Conservation (phyloP, 2,797 vertebrate genomes). For the Chloroceryle inda region DNA sequence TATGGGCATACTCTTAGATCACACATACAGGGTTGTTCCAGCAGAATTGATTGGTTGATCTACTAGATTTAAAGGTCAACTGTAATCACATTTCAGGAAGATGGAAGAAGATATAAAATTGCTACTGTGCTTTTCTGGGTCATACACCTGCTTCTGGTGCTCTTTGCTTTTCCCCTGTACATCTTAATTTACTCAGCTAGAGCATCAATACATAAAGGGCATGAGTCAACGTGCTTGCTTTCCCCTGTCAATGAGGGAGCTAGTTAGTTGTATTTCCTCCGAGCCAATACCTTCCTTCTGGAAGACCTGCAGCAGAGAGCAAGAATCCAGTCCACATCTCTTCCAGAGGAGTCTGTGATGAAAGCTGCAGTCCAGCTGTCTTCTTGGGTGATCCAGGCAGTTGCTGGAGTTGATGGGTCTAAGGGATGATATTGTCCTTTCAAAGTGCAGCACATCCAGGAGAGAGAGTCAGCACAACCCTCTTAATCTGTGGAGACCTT, state of each 20-base stretch:
- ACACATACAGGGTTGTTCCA: neutral
- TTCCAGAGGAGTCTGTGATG: neutral
- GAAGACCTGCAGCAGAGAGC: neutral
- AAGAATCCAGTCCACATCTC: neutral
- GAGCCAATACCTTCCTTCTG: neutral
- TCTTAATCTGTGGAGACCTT: conserved; percentile 1
- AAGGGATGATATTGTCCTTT: neutral
- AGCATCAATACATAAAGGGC: conserved; percentile 82
- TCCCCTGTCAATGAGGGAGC: conserved; percentile 40
- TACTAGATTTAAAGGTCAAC: conserved; percentile 77
- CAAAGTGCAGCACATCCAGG: conserved; percentile 19
- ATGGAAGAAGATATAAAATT: conserved; percentile 53
- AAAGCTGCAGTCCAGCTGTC: neutral
- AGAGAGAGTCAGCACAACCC: neutral
- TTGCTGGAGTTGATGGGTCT: neutral
- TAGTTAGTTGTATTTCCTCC: conserved; percentile 24
- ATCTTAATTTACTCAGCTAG: conserved; percentile 70
- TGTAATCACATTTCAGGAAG: conserved; percentile 71
- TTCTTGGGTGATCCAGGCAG: neutral
- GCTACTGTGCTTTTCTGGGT: conserved; percentile 23
- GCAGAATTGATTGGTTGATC: conserved; percentile 66
- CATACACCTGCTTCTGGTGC: conserved; percentile 64
- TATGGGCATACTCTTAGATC: neutral
- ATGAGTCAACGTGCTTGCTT: conserved; percentile 82
- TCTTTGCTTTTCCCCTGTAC: conserved; percentile 57